phyloP scores from a whole-genome alignment of 2,888 invertebrate genomes.

The Thera obeliscata region DNA sequence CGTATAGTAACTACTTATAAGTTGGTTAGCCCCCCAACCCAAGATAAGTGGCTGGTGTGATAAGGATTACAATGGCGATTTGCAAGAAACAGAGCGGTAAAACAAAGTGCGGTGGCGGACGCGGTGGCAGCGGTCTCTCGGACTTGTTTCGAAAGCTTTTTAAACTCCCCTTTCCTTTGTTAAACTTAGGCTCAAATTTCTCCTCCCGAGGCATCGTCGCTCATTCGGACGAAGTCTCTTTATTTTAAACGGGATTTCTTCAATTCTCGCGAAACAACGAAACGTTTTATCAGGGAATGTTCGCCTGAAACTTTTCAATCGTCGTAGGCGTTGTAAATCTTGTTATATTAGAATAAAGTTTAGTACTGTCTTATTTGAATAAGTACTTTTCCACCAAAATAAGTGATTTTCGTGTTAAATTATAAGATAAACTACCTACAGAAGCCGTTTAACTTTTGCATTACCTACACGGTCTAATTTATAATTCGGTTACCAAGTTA shows the following conservation, averaged over 20 bases:
- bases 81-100: conserved; percentile 57
- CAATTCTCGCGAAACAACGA: conserved; percentile 63
- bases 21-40: conserved; percentile 46
- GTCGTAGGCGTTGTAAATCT: conserved; percentile 38
- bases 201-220: conserved; percentile 51
- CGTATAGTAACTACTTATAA: conserved; percentile 64
- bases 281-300: conserved; percentile 60
- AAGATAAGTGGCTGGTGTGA: conserved; percentile 58
- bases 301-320: conserved; percentile 46
- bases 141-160: conserved; percentile 64
- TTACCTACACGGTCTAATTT: too few species aligned
- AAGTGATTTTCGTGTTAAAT: too few species aligned
- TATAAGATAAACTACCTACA: too few species aligned
- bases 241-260: conserved; percentile 65
- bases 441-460: too few species aligned
- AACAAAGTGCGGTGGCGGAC: conserved; percentile 55
- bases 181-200: conserved; percentile 63
- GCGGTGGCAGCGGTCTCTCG: conserved; percentile 39
- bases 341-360: conserved; percentile 3
- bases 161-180: conserved; percentile 54
- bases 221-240: conserved; percentile 61
- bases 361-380: background rate
- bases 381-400: too few species aligned
- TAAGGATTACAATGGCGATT: conserved; percentile 65
- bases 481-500: too few species aligned